Conservation (phyloP, 1,140 invertebrate genomes). For the Delia radicum region DNA sequence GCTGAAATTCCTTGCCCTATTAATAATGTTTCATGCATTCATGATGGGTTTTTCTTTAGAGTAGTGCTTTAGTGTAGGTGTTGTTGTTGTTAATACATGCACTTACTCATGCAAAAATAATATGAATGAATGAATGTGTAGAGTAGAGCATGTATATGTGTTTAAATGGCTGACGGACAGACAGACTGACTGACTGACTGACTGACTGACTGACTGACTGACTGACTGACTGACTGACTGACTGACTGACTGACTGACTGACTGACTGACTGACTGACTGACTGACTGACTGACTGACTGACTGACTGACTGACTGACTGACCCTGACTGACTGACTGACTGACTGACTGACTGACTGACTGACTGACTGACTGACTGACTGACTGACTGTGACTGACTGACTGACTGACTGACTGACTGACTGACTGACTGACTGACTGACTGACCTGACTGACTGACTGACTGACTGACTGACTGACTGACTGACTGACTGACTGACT, state of each 20-base stretch:
- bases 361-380: too few relatives aligned
- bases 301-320: too few relatives aligned
- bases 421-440: constrained; percentile 11
- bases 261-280: too few relatives aligned
- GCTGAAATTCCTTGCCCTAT: too few relatives aligned
- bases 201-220: too few relatives aligned
- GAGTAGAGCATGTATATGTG: neutral
- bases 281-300: too few relatives aligned
- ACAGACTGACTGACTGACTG: too few relatives aligned
- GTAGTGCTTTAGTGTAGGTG: neutral
- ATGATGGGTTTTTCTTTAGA: neutral
- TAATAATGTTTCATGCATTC: neutral
- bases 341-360: too few relatives aligned
- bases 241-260: too few relatives aligned
- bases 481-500: constrained; percentile 4
- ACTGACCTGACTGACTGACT: neutral
- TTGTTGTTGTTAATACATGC: neutral
- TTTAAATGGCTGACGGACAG: neutral
- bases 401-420: neutral
- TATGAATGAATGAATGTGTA: neutral
- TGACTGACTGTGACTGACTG: too few relatives aligned
- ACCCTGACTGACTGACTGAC: too few relatives aligned
- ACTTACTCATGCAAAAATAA: neutral
- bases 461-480: neutral
- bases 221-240: neutral